Conservation (phyloP, 2,113 vertebrate genomes). For the Pituophis catenifer region DNA sequence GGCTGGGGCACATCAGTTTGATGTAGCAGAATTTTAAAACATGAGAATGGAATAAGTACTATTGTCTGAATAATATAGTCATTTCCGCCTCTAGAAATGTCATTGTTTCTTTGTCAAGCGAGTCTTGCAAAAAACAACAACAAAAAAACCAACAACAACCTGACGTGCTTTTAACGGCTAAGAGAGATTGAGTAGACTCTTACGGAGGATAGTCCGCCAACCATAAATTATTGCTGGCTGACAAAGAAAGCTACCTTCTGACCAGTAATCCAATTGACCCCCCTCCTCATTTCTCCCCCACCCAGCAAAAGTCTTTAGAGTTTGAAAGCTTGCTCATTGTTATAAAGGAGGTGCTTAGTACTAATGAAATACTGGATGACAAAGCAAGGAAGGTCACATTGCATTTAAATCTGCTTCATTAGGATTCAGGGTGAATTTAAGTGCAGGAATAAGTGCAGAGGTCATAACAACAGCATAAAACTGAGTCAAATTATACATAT, state of each 20-base stretch:
- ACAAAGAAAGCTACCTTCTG: conserved; percentile 11
- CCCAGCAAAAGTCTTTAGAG: not conserved
- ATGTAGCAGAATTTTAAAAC: conserved; percentile 60
- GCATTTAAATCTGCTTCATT: not conserved
- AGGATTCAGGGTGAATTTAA: not conserved
- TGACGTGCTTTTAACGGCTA: conserved; percentile 18
- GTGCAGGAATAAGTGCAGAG: not conserved
- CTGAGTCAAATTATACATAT: not conserved
- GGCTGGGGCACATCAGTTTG: conserved; percentile 36
- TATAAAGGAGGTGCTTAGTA: conserved; percentile 1
- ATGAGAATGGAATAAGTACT: conserved; percentile 34
- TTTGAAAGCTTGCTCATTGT: not conserved
- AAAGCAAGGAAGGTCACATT: not conserved
- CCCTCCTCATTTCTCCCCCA: not conserved
- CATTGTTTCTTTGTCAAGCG: conserved; percentile 21
- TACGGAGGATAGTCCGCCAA: not conserved
- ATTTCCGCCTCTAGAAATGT: conserved; percentile 35
- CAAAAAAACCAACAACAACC: too few relatives aligned
- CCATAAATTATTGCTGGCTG: conserved; percentile 1
- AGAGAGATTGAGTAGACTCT: conserved; percentile 12
- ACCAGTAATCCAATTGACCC: not conserved
- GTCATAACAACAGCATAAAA: not conserved
- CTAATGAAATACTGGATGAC: not conserved
- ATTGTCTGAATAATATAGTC: conserved; percentile 35
- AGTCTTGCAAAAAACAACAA: conserved; percentile 17